Evolutionary conservation across 2,888 invertebrate genomes (phyloP).

Genomic region (Drosophila austrosaltans): DNA sequence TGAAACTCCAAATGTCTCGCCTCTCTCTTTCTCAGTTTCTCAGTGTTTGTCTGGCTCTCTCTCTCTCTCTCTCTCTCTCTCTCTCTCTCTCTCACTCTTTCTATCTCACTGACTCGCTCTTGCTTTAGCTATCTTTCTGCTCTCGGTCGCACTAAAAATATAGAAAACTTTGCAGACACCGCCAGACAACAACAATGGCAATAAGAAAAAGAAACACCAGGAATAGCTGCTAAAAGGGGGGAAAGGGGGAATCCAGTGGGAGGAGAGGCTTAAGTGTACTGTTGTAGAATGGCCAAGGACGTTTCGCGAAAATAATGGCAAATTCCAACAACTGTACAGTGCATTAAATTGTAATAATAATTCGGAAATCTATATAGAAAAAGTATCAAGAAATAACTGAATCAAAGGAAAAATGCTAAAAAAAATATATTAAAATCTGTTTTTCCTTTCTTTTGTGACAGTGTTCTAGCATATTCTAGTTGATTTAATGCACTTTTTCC

Average conservation of each 20-base stretch:
- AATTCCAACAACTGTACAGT: conserved; percentile 8
- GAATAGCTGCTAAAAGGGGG: conserved; percentile 3
- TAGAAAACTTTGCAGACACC: conserved; percentile 75
- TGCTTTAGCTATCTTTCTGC: not conserved
- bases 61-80: no score
- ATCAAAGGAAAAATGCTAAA: not conserved
- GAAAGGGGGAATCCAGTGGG: conserved; percentile 17
- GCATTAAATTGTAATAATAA: not conserved
- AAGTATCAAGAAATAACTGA: not conserved
- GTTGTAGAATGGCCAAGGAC: conserved; percentile 62
- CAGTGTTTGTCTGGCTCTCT: not conserved
- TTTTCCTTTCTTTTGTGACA: no score
- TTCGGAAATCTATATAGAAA: not conserved
- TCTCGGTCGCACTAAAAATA: conserved; percentile 67
- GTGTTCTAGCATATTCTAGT: not conserved
- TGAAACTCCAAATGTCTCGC: conserved; percentile 74
- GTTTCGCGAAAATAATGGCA: conserved; percentile 68
- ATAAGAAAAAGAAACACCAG: conserved; percentile 40
- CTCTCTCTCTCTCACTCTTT: not conserved
- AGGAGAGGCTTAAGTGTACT: conserved; percentile 32
- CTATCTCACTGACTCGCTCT: conserved; percentile 11
- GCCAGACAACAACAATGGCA: conserved; percentile 57
- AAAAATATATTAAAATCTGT: no score
- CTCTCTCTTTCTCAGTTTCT: conserved; percentile 19
- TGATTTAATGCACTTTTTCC: not conserved